Conservation (phyloP, 2,797 vertebrate genomes). For the Coregonus ussuriensis region DNA sequence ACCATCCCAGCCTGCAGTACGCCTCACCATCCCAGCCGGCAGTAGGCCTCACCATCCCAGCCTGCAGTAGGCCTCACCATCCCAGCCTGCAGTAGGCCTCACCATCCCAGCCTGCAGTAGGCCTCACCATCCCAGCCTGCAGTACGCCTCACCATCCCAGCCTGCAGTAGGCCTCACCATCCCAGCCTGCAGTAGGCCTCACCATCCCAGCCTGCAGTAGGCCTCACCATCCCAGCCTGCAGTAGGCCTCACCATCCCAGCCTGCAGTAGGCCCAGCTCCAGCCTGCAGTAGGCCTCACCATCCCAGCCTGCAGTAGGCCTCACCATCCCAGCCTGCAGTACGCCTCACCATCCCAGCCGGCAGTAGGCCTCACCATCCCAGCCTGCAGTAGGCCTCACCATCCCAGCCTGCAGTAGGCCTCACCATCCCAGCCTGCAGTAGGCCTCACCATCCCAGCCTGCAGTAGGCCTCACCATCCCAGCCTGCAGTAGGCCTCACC, state of each 20-base stretch:
- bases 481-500: no score
- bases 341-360: not conserved
- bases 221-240: not conserved
- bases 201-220: not conserved
- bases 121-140: not conserved
- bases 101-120: not conserved
- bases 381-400: slow-evolving; percentile 13
- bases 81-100: no score
- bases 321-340: not conserved
- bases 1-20: not conserved
- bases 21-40: not conserved
- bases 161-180: not conserved
- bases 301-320: not conserved
- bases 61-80: not conserved
- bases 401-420: not conserved
- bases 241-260: not conserved
- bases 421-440: no score
- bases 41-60: not conserved
- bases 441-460: no score
- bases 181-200: not conserved
- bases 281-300: not conserved
- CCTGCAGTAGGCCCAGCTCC: not conserved
- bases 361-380: not conserved
- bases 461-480: no score
- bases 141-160: not conserved